Percentiles rank a stretch among this genome's conserved stretches.
Evolutionary conservation across 2,797 vertebrate genomes (phyloP).

Genomic region (Epinephelus malabaricus): DNA sequence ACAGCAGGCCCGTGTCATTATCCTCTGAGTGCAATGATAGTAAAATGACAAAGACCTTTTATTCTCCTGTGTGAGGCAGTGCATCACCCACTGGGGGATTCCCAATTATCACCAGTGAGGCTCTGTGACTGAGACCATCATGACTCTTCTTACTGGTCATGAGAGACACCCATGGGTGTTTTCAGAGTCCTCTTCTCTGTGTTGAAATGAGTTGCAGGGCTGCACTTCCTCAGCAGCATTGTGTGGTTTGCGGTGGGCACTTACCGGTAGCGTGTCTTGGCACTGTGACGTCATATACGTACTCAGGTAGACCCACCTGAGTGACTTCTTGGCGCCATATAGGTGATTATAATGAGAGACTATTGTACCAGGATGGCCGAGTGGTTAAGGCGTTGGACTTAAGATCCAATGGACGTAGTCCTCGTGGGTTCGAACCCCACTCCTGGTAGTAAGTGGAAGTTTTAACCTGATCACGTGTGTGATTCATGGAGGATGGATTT

Average conservation of each 20-base stretch:
- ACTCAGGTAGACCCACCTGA: not conserved
- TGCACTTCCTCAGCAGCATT: constrained; percentile 33
- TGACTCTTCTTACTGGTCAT: not conserved
- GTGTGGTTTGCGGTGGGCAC: constrained; percentile 31
- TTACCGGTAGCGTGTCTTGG: constrained; percentile 27
- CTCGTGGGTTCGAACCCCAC: constrained; percentile 76
- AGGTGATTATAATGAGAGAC: rapidly evolving
- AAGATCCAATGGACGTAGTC: constrained; percentile 81
- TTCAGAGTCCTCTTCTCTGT: constrained; percentile 28
- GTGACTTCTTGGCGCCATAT: too few species aligned
- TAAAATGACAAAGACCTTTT: not conserved
- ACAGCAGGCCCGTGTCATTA: constrained; percentile 20
- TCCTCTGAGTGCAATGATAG: not conserved
- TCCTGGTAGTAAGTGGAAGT: constrained; percentile 39
- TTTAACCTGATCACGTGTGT: too few species aligned
- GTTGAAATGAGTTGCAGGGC: constrained; percentile 40
- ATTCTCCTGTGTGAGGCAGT: not conserved
- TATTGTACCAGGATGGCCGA: constrained; percentile 74
- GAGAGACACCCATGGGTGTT: constrained; percentile 42
- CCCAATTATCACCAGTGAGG: constrained; percentile 15
- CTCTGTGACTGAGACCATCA: not conserved
- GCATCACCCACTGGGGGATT: constrained; percentile 25
- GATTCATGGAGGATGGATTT: too few species aligned
- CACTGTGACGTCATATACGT: not conserved
- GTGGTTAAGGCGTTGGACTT: constrained; percentile 82